Evolutionary conservation across 2,797 vertebrate genomes (phyloP), one percentile per base, ranked within the genome.

Genomic region (Apodemus agrarius): DNA sequence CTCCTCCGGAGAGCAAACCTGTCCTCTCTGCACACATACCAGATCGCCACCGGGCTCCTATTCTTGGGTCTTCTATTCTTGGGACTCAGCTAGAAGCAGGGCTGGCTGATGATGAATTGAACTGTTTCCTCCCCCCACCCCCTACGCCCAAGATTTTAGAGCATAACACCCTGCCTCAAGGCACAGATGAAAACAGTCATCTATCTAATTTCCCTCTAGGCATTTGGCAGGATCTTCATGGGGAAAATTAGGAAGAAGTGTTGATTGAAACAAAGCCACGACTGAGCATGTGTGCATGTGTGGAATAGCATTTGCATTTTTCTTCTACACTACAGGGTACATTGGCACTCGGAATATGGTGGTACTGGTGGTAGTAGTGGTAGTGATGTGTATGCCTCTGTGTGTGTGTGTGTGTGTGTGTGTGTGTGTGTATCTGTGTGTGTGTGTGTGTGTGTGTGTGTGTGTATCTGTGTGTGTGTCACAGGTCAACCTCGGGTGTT

Each of bases 91-190:
- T 69, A 81, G 76, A 84, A 94, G 21, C 43, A n/a, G 54, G 46
- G 34, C 90, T 94, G 72, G 37, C 37, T 46, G 57, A 94, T 98
- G 95, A 97, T 96, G 95, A 82, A 97, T 97, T 91, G 78, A 94
- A 90, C 49, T 54, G 72, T 92, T 91, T 13, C 24, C 59, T n/a
- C n/a, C n/a, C 21, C 17, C 57, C 57, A 4, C 57, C 59, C 86
- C 29, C 80, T 29, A 4, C 85, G 34, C 81, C n/a, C 13, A 75
- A 81, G 89, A 96, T 91, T 92, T 92, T 91, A 46, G 75, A 91
- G 65, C 86, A 84, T 86, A 89, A 92, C 57, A 93, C 16, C 92
- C n/a, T 88, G 92, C 75, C 83, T 43, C 57, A 61, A 72, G 72
- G 67, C 88, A 87, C 90, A 93, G 91, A 87, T 78, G 81, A 95